A percentile compares a stretch with the other conserved stretches of the same genome.
These are phyloP conservation scores for Otis tarda DNA, from an alignment of 2,113 vertebrate genomes.

Conservation along the genomic window DNA sequence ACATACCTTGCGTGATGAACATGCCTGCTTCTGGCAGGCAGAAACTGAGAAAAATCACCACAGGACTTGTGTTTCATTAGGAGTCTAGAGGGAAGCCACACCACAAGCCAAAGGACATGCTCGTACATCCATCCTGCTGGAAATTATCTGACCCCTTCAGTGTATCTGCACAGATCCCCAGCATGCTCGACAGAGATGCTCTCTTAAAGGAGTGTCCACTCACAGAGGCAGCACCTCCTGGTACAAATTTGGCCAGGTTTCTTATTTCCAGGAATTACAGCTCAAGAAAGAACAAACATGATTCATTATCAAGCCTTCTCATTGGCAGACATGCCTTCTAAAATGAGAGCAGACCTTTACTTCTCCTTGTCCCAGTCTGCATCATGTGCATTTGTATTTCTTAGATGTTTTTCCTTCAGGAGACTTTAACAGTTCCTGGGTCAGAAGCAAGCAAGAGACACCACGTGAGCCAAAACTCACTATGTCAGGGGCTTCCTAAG, in stretches of 20 bases:
- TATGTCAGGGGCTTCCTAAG: not conserved
- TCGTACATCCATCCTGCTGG: not conserved
- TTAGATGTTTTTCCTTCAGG: not conserved
- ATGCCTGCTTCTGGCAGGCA: not conserved
- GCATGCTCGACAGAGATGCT: not conserved
- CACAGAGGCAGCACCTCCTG: not conserved
- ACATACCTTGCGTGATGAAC: not conserved
- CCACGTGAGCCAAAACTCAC: not conserved
- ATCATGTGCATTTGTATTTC: not conserved
- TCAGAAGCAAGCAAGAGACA: not conserved
- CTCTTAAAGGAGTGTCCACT: not conserved
- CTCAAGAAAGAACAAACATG: not conserved
- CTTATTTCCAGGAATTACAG: not conserved
- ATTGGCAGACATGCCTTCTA: not conserved
- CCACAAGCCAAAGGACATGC: not conserved
- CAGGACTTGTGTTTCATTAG: not conserved
- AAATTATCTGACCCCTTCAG: not conserved
- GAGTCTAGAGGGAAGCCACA: rapidly evolving
- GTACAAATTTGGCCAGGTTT: not conserved
- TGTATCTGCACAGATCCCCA: not conserved
- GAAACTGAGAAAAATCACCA: not conserved
- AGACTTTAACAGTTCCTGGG: not conserved
- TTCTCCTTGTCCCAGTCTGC: not conserved
- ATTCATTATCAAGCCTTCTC: not conserved
- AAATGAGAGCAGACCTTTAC: not conserved